phyloP scores from a whole-genome alignment of 2,113 vertebrate species.

The Gymnorhina tibicen region DNA sequence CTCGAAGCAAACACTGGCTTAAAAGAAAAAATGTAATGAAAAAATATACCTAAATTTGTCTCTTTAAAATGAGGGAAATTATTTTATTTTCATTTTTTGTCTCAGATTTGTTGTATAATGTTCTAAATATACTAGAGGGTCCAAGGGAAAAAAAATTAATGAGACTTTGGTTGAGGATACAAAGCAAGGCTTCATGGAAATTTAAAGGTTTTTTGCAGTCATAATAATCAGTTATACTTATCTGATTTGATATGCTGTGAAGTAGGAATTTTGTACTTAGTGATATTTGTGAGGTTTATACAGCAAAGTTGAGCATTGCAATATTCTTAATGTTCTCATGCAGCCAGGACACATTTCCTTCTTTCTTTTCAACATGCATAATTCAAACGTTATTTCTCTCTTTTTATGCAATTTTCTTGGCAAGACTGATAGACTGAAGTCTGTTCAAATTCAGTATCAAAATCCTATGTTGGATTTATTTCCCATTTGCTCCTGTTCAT shows the following conservation, averaged over 20 bases:
- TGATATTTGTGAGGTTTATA: not conserved
- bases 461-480: constrained; percentile 31
- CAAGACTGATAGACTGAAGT: not conserved
- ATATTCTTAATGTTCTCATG: not conserved
- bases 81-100: not conserved
- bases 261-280: not conserved
- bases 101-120: not conserved
- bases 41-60: not conserved
- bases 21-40: not conserved
- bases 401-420: constrained; percentile 19
- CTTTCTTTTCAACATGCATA: constrained; percentile 26
- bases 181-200: not conserved
- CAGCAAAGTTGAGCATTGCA: not conserved
- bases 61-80: not conserved
- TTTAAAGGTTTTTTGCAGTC: not conserved
- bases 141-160: not conserved
- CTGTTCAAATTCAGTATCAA: constrained; percentile 15
- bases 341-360: not conserved
- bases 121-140: not conserved
- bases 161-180: not conserved
- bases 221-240: not conserved
- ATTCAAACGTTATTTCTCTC: constrained; percentile 27
- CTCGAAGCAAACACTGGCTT: not conserved
- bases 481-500: constrained; percentile 18
- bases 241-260: not conserved